Base-by-base conservation (phyloP, 2,113 vertebrate species). In the Mastomys natalensis region DNA sequence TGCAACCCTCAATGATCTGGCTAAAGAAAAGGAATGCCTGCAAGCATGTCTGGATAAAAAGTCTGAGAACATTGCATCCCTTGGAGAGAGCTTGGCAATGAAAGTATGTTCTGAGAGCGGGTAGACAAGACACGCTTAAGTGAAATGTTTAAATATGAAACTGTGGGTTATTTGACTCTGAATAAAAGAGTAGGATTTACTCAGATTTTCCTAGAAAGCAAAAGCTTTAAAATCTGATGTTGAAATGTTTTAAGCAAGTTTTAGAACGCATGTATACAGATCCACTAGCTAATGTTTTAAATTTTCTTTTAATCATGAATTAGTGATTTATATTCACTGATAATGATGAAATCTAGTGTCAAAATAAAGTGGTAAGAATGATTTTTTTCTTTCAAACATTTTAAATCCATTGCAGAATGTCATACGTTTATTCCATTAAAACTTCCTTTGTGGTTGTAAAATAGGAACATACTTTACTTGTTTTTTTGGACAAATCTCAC, bases 1-100 rank as follows among this genome's bases (percentile, higher is more conserved):
- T 96, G 97, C 96, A 95, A 98, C 97, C 37, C 60, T 98, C 92
- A 95, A 95, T 19, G 98, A 99, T 68, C 87, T 99, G 94, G 97
- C 97, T 91, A 98, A 98, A 96, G 98, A 98, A 90, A 99, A 98
- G 76, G 97, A 98, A 77, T 97, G 97, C 82, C 98, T 99, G 51
- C 98, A 99, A 98, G 97, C 97, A 43, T 98, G 93, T 81, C 72
- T 99, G 96, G 98, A 99, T 97, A 98, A 98, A 97, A 99, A 98
- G 97, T 97, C 90, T 90, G 97, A 98, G 84, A 98, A 98, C 91
- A 98, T 99, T 88, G 93, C 96, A 90, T 73, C 97, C 88, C 97
- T 98, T 86, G 98, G 99, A 97, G 97, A 98, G 96, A 98, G 92
- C 80, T 97, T 99, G 94, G 90, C 94, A 90, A 89, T 97, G 95